Conservation (phyloP, 2,113 vertebrate genomes). For the Ciconia maguari region DNA sequence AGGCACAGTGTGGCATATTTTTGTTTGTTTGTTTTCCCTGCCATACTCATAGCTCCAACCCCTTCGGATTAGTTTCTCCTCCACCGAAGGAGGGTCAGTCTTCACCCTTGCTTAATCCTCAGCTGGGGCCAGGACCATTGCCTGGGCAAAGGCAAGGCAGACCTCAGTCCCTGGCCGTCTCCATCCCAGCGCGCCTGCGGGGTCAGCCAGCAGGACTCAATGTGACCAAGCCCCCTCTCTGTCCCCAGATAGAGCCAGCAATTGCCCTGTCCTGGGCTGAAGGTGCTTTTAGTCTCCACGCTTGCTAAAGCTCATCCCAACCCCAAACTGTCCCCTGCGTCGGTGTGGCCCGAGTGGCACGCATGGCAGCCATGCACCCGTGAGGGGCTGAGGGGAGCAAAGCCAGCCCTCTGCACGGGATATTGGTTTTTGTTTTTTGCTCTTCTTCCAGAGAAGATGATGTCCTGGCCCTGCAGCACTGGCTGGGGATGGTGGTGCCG, state of each 20-base stretch:
- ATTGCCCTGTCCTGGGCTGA: neutral
- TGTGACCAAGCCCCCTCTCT: rapidly evolving
- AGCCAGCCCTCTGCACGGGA: neutral
- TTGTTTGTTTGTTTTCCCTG: conserved; percentile 52
- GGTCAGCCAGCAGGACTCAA: neutral
- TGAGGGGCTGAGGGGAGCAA: neutral
- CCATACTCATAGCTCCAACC: conserved; percentile 43
- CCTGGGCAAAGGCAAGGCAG: neutral
- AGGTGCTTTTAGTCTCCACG: neutral
- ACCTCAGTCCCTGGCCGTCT: neutral
- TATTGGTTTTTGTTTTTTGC: neutral
- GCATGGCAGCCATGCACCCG: neutral
- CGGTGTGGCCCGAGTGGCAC: neutral
- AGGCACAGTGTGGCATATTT: conserved; percentile 71
- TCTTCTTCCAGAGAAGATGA: neutral
- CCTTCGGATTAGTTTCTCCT: neutral
- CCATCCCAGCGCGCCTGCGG: rapidly evolving
- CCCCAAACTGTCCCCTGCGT: neutral
- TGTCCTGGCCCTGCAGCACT: neutral
- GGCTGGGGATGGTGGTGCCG: neutral
- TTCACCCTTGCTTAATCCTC: conserved; percentile 16
- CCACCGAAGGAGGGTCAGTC: neutral
- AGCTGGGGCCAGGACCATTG: neutral
- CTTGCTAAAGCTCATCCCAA: neutral
- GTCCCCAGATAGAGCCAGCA: neutral